Base-by-base conservation (phyloP, 2,888 invertebrate species). In the Rhagophthalmus giganteus region DNA sequence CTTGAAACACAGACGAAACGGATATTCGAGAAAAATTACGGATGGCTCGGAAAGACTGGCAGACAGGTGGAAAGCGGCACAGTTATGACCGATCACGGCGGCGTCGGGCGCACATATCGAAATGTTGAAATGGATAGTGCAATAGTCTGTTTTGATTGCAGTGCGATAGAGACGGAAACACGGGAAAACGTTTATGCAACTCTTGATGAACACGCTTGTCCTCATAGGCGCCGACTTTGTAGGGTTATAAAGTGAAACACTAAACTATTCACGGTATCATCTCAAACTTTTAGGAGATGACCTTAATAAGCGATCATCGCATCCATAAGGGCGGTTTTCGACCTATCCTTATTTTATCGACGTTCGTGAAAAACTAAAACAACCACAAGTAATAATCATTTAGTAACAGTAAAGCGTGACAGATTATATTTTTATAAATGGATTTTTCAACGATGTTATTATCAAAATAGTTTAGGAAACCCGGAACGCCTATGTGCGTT, bases 131-230 rank as follows among this genome's bases (percentile, higher is more conserved):
- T 46, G 50, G 54, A 54, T 60, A 55, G 59, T 57, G 54, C 51
- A 58, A 57, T 57, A 58, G 58, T 62, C 59, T 59, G 58, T 56
- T 61, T 61, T 58, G 59, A 61, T 62, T 61, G 62, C 47, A 48
- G 54, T 47, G 54, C 38, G 57, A 56, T 42, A 56, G 54, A 56
- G 56, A 56, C 24, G 35, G 56, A 39, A 47, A 47, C 32, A 45
- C 15, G 35, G 46, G 35, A 37, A 50, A 54, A 50, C 56, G 56
- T 48, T 55, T 51, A 47, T 51, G 50, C 51, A 49, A 55, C 35
- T 48, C 51, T 52, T 55, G 52, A 52, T 52, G 46, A 48, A 47
- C 41, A 38, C 44, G 51, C 52, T 51, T 47, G 39, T 40, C 40
- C 30, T 45, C 40, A 40, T 40, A 40, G 46, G 35, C 51, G 51